A percentile compares a stretch with the other conserved stretches of the same genome.
These are phyloP conservation scores for Pica pica DNA, from an alignment of 2,113 vertebrate genomes.

Conservation along the genomic window DNA sequence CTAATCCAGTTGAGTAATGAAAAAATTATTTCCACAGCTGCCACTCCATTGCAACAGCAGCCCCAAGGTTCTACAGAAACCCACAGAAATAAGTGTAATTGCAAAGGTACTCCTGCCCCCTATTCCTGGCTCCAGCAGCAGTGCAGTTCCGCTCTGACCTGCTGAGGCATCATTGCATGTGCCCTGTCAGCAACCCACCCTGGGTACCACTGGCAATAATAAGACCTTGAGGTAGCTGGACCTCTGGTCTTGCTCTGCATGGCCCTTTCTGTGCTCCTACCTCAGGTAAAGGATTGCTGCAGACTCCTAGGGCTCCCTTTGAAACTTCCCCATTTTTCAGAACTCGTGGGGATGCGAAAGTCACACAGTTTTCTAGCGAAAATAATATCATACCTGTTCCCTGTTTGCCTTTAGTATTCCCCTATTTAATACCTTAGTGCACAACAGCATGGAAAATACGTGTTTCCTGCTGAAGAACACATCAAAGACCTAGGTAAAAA, in stretches of 20 bases:
- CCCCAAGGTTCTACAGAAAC: background rate
- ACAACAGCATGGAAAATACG: background rate
- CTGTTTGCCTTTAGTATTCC: background rate
- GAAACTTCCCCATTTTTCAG: background rate
- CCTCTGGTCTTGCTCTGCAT: background rate
- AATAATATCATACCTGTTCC: rapidly evolving
- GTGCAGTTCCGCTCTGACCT: background rate
- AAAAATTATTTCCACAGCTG: background rate
- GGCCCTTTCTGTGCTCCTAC: background rate
- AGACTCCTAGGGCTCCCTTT: background rate
- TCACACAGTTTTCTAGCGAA: background rate
- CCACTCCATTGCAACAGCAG: background rate
- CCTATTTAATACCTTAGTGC: background rate
- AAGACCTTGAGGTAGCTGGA: rapidly evolving
- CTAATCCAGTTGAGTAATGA: background rate
- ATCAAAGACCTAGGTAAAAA: background rate
- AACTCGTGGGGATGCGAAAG: background rate
- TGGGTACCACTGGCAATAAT: background rate
- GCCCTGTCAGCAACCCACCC: background rate
- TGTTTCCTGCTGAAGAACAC: background rate
- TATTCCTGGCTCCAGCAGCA: background rate
- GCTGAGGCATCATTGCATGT: background rate
- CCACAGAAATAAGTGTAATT: background rate
- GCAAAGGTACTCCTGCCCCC: background rate
- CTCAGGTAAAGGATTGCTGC: background rate